A percentile compares a stretch with the other conserved stretches of the same genome.
Evolutionary conservation across 2,113 vertebrate genomes (phyloP).

Genomic region (Larimichthys crocea): DNA sequence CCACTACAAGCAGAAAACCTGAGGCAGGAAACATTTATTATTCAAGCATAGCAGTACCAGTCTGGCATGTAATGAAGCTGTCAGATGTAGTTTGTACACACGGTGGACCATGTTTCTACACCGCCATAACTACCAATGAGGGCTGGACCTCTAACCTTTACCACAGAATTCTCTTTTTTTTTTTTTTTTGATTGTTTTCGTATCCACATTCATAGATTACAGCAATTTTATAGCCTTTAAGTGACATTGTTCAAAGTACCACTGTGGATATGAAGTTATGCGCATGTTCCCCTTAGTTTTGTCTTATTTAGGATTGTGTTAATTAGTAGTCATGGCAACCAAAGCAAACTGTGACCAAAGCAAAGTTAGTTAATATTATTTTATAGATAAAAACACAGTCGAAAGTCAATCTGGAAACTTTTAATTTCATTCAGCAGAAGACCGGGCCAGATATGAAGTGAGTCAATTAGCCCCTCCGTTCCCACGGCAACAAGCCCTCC

Average conservation of each 20-base stretch:
- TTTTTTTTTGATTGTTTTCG: neutral
- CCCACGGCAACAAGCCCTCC: neutral
- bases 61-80: neutral
- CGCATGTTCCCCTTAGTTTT: too few species aligned
- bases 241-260: neutral
- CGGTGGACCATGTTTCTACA: too few species aligned
- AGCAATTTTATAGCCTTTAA: neutral
- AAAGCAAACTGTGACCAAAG: neutral
- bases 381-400: neutral
- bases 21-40: neutral
- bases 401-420: neutral
- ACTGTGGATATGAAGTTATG: neutral
- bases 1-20: neutral
- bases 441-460: neutral
- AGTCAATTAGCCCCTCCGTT: neutral
- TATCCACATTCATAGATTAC: neutral
- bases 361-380: too few species aligned
- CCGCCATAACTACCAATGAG: too few species aligned
- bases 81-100: neutral
- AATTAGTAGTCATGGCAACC: neutral
- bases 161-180: too few species aligned
- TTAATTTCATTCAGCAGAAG: neutral
- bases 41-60: too few species aligned
- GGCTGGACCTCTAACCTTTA: too few species aligned
- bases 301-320: neutral